Conservation (phyloP, 1,140 invertebrate species). For the Diuraphis noxia region DNA sequence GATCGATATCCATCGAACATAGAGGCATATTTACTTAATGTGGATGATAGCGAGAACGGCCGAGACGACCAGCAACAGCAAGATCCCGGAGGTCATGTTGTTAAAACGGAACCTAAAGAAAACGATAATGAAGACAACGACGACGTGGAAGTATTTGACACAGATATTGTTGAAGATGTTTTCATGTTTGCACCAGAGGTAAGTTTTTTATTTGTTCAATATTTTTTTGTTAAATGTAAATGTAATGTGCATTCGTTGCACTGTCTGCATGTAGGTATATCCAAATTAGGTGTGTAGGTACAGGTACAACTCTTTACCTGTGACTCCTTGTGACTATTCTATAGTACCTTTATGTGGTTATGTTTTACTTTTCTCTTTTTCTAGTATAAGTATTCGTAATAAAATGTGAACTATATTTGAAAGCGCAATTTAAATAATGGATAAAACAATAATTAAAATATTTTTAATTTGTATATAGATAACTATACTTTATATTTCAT, state of each 20-base stretch:
- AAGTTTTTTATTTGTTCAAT: background rate
- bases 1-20: constrained; percentile 46
- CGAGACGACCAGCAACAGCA: background rate
- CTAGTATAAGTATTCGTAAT: background rate
- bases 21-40: constrained; percentile 37
- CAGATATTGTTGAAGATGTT: constrained; percentile 31
- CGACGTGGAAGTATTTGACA: background rate
- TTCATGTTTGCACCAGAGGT: constrained; percentile 37
- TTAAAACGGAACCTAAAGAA: constrained; percentile 43
- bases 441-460: too few relatives aligned
- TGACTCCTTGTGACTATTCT: background rate
- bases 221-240: background rate
- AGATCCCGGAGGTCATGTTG: background rate
- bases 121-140: background rate
- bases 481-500: background rate
- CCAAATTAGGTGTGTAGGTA: constrained; percentile 1
- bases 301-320: constrained; percentile 15
- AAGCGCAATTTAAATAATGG: background rate
- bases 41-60: background rate
- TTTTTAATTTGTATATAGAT: too few relatives aligned
- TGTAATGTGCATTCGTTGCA: background rate
- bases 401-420: background rate
- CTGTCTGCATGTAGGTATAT: background rate
- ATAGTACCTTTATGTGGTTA: background rate
- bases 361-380: background rate